Percentiles rank a stretch among this genome's conserved stretches.
These are phyloP conservation scores for Spinus olivaceus DNA, from an alignment of 2,797 vertebrate genomes.

Conservation along the genomic window DNA sequence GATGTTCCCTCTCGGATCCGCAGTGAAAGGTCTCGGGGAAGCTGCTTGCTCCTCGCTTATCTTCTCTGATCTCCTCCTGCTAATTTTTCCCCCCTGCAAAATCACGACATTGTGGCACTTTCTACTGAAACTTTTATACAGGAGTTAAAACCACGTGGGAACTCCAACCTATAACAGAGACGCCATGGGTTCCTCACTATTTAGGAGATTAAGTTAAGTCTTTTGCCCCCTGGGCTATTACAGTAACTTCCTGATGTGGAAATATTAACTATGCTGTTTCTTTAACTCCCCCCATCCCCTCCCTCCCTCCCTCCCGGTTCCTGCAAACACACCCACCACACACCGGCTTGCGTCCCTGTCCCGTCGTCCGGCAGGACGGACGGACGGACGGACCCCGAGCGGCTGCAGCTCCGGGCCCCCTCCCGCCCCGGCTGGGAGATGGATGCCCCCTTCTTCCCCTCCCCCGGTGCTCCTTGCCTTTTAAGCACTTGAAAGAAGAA, in stretches of 20 bases:
- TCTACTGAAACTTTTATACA: conserved; percentile 86
- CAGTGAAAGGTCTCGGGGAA: conserved; percentile 52
- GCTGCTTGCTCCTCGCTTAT: conserved; percentile 42
- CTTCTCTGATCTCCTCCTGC: conserved; percentile 54
- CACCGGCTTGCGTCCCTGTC: neutral
- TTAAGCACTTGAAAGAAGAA: conserved; percentile 42
- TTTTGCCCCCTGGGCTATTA: conserved; percentile 58
- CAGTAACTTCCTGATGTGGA: conserved; percentile 70
- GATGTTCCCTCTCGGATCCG: conserved; percentile 51
- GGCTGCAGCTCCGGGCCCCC: neutral
- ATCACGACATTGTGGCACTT: conserved; percentile 81
- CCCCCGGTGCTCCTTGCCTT: neutral
- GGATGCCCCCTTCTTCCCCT: neutral
- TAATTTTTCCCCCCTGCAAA: conserved; percentile 42
- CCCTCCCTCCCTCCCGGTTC: neutral
- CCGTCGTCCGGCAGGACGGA: neutral
- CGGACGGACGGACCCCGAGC: neutral
- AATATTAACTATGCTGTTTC: conserved; percentile 56
- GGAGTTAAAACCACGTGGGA: conserved; percentile 86
- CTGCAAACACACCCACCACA: conserved; percentile 22
- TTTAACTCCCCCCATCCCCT: conserved; percentile 23
- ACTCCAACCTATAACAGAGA: conserved; percentile 76
- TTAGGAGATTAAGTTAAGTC: conserved; percentile 75
- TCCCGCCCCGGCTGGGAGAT: neutral
- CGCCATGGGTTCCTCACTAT: conserved; percentile 72